Evolutionary conservation across 1,140 invertebrate genomes (phyloP), one percentile per base, ranked within the genome.

Genomic region (Cylas formicarius): DNA sequence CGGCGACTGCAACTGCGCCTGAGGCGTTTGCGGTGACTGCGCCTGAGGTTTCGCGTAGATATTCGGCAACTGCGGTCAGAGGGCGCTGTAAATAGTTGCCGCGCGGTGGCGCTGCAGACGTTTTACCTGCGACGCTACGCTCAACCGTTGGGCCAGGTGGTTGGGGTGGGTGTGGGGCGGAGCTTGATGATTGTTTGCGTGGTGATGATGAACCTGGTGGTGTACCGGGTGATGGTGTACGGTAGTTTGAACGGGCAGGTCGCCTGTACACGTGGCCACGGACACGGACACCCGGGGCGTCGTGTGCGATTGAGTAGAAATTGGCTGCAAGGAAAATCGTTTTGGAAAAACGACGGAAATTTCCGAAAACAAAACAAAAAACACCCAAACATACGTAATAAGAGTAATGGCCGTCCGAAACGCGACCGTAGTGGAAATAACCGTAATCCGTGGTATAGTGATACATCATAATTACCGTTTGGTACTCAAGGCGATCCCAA

Each of bases 261-360:
- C 40, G 7, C 40, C 44, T 11, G 42, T 50, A 3, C 48, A 45
- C 13, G 54, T 32, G 8, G 45, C 34, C 4, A 56, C 44, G n/a
- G 54, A 48, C 6, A 46, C 48, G 5, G 54, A 49, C 36, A 56
- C 38, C 26, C 54, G 43, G 7, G 54, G 40, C 11, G 26, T 26
- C 1, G 40, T 23, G 21, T 53, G 48, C 10, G 48, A 9, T 50
- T 50, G 50, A 10, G 52, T 36, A n/a, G 48, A 52, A 22, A 51
- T 31, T 7, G 46, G 24, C 52, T 57, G 40, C 20, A 50, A 49
- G 16, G 26, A 23, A 9, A 37, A 37, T n/a, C n/a, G n/a, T n/a
- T n/a, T n/a, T n/a, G n/a, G 13, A 31, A 36, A 9, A 36, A 21
- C 10, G 36, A 29, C 9, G 24, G 14, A 20, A n/a, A n/a, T n/a